Evolutionary conservation across 2,113 vertebrate species (phyloP), one percentile per base, ranked within the genome.

Genomic region (Cnemophilus loriae): DNA sequence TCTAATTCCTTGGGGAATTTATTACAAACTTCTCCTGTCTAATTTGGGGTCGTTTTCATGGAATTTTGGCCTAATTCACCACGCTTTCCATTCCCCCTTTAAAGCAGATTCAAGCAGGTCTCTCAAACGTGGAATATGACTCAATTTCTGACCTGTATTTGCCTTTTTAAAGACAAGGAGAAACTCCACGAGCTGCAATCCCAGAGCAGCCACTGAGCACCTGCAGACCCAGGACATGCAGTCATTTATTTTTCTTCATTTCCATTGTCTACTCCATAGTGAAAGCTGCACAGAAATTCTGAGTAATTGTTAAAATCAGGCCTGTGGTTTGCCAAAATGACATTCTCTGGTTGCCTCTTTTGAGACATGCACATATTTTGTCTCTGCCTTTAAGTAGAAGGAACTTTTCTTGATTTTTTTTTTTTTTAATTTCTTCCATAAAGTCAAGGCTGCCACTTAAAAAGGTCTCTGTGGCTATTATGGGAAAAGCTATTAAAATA

Each of bases 401-500:
- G 82, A 85, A 47, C 35, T 30, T 23, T 71, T 83, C 50, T 32
- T 26, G 10, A 53, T 23, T 39, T 47, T 56, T 27, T 28, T 61
- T 69, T 80, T 65, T 52, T 27, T 19, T 6, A 2, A 10, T 42
- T 60, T 79, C 39, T 88, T 88, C 70, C 55, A 85, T 84, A 87
- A 89, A 85, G 65, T 87, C 50, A 93, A 55, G 23, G 33, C 80
- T 95, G 89, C n/a, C 79, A 89, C 50, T 87, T 92, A 78, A 65
- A 96, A 94, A 93, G 75, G 80, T 57, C 90, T 92, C 68, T 84
- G 70, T 35, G 77, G 64, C 89, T 90, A 61, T 93, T 83, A 92
- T 67, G 74, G 75, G 60, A 89, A 95, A 96, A 96, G 70, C 92
- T 84, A 96, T 96, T 96, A 96, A 94, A 96, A 89, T 55, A 91